Conservation (phyloP, 2,797 vertebrate genomes). For the Thalassophryne amazonica region DNA sequence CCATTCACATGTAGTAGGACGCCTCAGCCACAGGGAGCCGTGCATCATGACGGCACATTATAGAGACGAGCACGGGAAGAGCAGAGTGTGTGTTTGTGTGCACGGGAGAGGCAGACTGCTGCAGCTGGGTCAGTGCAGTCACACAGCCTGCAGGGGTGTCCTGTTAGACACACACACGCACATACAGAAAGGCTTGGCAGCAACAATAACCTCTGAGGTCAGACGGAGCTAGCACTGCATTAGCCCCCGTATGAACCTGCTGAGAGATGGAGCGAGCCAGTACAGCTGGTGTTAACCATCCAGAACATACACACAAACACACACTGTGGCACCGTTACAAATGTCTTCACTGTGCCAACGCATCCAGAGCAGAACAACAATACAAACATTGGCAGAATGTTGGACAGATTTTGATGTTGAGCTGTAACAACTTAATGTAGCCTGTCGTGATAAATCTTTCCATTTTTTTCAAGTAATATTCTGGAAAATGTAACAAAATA, state of each 20-base stretch:
- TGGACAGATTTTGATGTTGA: constrained; percentile 41
- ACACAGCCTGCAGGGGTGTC: constrained; percentile 56
- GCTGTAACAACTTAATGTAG: no score
- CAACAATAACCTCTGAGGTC: constrained; percentile 71
- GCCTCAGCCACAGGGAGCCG: constrained; percentile 53
- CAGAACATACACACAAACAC: constrained; percentile 46
- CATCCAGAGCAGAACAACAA: constrained; percentile 26
- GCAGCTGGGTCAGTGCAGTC: constrained; percentile 64
- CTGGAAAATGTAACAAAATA: no score
- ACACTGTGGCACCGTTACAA: constrained; percentile 38
- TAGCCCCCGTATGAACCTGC: constrained; percentile 70
- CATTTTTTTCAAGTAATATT: no score
- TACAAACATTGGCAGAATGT: constrained; percentile 38
- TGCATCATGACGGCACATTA: constrained; percentile 62
- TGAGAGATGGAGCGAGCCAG: constrained; percentile 61
- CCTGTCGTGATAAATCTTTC: no score
- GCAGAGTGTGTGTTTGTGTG: constrained; percentile 19
- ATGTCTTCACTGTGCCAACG: constrained; percentile 26
- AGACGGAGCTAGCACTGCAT: constrained; percentile 60
- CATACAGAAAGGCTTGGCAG: constrained; percentile 39
- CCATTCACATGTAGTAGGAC: constrained; percentile 70
- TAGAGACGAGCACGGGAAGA: constrained; percentile 45
- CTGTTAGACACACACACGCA: constrained; percentile 59
- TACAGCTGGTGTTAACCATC: constrained; percentile 71
- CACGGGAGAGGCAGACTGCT: constrained; percentile 32